Conservation (phyloP, 1,140 invertebrate species). For the Pseudomyrmex sp. region DNA sequence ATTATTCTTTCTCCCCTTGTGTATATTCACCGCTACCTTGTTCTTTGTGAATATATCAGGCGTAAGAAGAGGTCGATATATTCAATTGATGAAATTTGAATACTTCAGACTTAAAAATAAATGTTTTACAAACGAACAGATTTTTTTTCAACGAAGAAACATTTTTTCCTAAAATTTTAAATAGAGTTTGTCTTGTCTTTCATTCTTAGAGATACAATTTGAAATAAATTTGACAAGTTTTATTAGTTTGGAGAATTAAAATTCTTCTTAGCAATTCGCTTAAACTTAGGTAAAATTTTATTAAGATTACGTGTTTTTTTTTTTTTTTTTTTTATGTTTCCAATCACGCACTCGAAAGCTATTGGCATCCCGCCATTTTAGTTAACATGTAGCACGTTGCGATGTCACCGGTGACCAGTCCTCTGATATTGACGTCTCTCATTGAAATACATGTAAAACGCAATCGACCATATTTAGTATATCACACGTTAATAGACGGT, state of each 20-base stretch:
- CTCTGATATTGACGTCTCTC: constrained; percentile 25
- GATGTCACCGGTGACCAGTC: not conserved
- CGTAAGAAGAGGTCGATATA: constrained; percentile 17
- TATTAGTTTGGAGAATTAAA: not conserved
- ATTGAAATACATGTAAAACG: constrained; percentile 40
- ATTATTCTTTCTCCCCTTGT: constrained; percentile 48
- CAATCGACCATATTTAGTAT: constrained; percentile 11
- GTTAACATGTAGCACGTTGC: constrained; percentile 3
- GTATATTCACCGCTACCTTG: constrained; percentile 26
- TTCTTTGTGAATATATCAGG: constrained; percentile 42
- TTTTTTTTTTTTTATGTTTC: not conserved
- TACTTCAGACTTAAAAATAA: constrained; percentile 27
- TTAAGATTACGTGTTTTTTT: not conserved
- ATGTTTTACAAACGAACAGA: constrained; percentile 3
- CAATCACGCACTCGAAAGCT: not conserved
- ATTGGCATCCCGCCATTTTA: constrained; percentile 22
- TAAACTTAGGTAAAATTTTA: constrained; percentile 4
- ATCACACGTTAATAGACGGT: not conserved
- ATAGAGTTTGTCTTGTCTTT: not conserved
- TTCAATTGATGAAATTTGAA: constrained; percentile 41
- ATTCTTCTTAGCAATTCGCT: not conserved
- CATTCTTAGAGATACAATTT: too few relatives aligned
- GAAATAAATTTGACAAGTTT: too few relatives aligned
- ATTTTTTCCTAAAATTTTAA: not conserved
- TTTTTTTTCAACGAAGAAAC: constrained; percentile 30